These are phyloP conservation scores for Planiliza haematocheilus DNA, from an alignment of 2,113 vertebrate species.

Conservation along the genomic window DNA sequence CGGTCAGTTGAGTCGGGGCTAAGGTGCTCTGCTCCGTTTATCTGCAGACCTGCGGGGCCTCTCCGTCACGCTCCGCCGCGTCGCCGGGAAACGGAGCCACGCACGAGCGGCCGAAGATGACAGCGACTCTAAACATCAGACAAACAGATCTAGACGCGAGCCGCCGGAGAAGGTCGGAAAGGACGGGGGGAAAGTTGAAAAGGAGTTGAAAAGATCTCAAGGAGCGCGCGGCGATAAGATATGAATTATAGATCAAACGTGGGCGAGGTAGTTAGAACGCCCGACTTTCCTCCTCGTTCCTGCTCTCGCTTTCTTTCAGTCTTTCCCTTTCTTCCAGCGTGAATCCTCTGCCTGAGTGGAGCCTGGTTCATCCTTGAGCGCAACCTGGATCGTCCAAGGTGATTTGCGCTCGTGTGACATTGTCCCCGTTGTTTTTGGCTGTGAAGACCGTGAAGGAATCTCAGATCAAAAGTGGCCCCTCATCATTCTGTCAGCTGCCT, in stretches of 20 bases:
- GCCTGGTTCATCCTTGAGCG: conserved; percentile 20
- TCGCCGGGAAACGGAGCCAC: conserved; percentile 67
- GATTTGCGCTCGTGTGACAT: conserved; percentile 48
- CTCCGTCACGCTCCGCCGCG: conserved; percentile 56
- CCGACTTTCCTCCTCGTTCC: conserved; percentile 28
- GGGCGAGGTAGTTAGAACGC: conserved; percentile 26
- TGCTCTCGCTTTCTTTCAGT: neutral
- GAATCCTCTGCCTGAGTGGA: neutral
- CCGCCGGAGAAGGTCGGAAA: conserved; percentile 27
- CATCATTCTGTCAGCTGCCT: conserved; percentile 32
- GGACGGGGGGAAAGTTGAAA: conserved; percentile 18
- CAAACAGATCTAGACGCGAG: conserved; percentile 44
- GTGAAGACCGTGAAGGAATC: conserved; percentile 35
- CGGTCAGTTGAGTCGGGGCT: conserved; percentile 35
- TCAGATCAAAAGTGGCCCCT: conserved; percentile 51
- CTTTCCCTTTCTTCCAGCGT: too few relatives aligned
- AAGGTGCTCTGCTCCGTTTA: conserved; percentile 68
- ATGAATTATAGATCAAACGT: conserved; percentile 74
- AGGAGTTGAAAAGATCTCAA: conserved; percentile 47
- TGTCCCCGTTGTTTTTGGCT: conserved; percentile 32
- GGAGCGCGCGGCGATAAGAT: conserved; percentile 23
- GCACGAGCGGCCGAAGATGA: conserved; percentile 66
- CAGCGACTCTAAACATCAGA: conserved; percentile 47
- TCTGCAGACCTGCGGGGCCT: conserved; percentile 28
- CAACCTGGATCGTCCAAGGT: conserved; percentile 21